Evolutionary conservation across 2,113 vertebrate species (phyloP).

Genomic region (Apodemus sylvaticus): DNA sequence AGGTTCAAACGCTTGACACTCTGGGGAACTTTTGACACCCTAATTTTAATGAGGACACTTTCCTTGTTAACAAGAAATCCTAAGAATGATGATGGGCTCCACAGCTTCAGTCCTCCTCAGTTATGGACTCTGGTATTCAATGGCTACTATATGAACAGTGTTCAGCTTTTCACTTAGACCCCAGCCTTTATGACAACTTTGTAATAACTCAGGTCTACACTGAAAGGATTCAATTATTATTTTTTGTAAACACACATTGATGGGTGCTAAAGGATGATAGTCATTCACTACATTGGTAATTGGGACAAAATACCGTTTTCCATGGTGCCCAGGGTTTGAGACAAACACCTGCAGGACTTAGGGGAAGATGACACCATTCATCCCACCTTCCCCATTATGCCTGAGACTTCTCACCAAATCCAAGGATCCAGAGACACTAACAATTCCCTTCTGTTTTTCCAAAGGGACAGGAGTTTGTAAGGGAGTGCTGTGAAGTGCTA

Average conservation of each 20-base stretch:
- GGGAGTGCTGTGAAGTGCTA: neutral
- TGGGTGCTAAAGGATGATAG: neutral
- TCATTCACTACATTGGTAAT: too few species aligned
- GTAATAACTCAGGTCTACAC: too few species aligned
- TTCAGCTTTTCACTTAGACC: too few species aligned
- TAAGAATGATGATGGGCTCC: neutral
- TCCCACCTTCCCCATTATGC: neutral
- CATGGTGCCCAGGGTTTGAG: neutral
- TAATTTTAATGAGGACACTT: neutral
- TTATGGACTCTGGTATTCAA: neutral
- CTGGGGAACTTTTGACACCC: neutral
- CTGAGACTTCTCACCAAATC: neutral
- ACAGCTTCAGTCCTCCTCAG: neutral
- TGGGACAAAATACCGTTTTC: neutral
- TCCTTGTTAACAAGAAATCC: neutral
- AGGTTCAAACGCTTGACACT: too few species aligned
- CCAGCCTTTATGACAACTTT: too few species aligned
- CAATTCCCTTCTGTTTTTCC: neutral
- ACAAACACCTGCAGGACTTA: neutral
- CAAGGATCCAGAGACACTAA: neutral
- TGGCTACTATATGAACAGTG: too few species aligned
- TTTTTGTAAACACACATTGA: neutral
- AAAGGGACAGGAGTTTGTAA: neutral
- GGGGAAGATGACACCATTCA: neutral
- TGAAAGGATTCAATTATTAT: neutral